Conservation (phyloP, 2,113 vertebrate genomes). For the Amia ocellicauda region DNA sequence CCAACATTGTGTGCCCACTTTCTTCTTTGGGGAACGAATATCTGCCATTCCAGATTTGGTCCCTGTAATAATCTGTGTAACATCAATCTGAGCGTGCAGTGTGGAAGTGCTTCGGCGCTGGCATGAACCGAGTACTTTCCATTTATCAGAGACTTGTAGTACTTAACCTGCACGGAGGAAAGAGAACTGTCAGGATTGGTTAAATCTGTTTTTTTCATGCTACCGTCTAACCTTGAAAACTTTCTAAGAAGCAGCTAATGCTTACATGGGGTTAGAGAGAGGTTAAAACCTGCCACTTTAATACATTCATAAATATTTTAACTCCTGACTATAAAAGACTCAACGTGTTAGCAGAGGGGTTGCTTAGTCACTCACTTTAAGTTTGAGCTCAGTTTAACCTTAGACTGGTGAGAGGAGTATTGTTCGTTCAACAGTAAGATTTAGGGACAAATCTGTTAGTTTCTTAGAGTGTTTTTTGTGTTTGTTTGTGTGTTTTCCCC, state of each 20-base stretch:
- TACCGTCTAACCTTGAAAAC: constrained; percentile 6
- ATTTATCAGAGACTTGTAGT: neutral
- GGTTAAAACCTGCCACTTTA: constrained; percentile 8
- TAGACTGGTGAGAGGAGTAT: neutral
- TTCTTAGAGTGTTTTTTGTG: too few relatives aligned
- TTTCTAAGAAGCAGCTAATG: constrained; percentile 2
- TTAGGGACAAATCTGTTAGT: too few relatives aligned
- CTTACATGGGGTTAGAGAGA: constrained; percentile 8
- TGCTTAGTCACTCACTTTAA: constrained; percentile 1
- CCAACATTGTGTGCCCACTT: neutral
- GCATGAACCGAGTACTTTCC: neutral
- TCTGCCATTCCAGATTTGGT: neutral
- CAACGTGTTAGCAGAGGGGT: constrained; percentile 3
- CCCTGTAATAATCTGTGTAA: neutral
- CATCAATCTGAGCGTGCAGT: neutral
- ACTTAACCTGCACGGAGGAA: neutral
- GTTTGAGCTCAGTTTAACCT: neutral
- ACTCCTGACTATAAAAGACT: neutral
- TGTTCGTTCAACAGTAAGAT: too few relatives aligned
- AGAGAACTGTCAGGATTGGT: constrained; percentile 8
- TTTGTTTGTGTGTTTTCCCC: too few relatives aligned
- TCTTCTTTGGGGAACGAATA: neutral
- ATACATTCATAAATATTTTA: constrained; percentile 12
- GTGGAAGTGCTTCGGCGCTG: neutral
- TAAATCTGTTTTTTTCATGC: constrained; percentile 11